Percentiles rank a stretch among this genome's conserved stretches.
Conservation (phyloP, 2,888 invertebrate species). For the Phanerotoma sp. region DNA sequence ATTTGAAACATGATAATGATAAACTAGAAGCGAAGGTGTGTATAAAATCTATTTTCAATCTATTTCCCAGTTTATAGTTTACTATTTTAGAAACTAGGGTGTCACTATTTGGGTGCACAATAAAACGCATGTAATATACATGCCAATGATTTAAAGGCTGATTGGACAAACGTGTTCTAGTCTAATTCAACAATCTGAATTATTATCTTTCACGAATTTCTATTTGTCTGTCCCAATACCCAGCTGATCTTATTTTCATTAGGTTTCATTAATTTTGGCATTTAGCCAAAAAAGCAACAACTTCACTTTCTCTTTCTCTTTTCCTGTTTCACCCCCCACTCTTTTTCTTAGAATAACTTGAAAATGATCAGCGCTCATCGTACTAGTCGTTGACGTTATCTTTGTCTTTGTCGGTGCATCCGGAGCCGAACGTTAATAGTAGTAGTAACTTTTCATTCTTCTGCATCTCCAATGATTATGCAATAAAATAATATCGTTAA, state of each 20-base stretch:
- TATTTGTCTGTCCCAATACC: slow-evolving; percentile 27
- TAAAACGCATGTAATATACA: not conserved
- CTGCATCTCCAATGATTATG: slow-evolving; percentile 47
- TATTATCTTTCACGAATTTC: slow-evolving; percentile 29
- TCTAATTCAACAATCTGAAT: slow-evolving; percentile 14
- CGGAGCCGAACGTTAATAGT: slow-evolving; percentile 41
- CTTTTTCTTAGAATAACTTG: slow-evolving; percentile 54
- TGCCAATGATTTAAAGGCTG: not conserved
- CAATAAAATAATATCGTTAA: slow-evolving; percentile 29
- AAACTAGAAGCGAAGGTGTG: slow-evolving; percentile 89
- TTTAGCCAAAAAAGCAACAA: not conserved
- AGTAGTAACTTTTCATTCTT: slow-evolving; percentile 51
- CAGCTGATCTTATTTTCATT: slow-evolving; percentile 4
- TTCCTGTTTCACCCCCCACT: slow-evolving; percentile 4
- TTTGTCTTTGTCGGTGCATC: slow-evolving; percentile 35
- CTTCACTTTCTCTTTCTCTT: slow-evolving; percentile 5
- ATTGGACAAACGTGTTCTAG: too few species aligned
- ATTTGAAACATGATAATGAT: slow-evolving; percentile 85
- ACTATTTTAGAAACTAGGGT: slow-evolving; percentile 4
- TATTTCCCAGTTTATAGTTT: slow-evolving; percentile 2
- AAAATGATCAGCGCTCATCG: slow-evolving; percentile 51
- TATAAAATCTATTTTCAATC: slow-evolving; percentile 21
- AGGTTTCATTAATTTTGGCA: not conserved
- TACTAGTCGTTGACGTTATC: slow-evolving; percentile 32
- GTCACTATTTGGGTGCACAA: not conserved